Evolutionary conservation across 2,888 invertebrate genomes (phyloP), one percentile per base, ranked within the genome.

Genomic region (Drosophila fulvimacula): DNA sequence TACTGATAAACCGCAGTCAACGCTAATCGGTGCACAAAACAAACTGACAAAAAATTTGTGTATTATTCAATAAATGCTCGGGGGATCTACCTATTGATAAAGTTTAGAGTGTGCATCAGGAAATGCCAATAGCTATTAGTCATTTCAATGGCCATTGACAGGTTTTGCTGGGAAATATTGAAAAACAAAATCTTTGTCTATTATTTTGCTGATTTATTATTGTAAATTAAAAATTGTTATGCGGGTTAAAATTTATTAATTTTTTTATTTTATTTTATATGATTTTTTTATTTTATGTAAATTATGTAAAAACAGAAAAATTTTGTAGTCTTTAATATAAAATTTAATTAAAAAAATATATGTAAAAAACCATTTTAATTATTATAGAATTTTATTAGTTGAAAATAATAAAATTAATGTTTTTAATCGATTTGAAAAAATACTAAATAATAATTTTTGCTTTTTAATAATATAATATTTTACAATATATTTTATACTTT

Each of bases 11-110:
- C 56, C 61, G 19, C 49, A 60, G 39, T 51, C 55, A 21, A 32
- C 41, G 42, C 55, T 83, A 86, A 83, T 85, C 75, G 69, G 82
- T 84, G 71, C 57, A 44, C n/a, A 48, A 48, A 71, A 57, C 30
- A 46, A 67, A 30, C 24, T 51, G 46, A 57, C 11, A 41, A 36
- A 19, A n/a, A 36, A 34, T 3, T 24, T 2, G 10, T 41, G 39
- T 46, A 38, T 61, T 52, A 30, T 7, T 27, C 6, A 24, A 30
- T 11, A 53, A 34, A 38, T 15, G 3, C 13, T 13, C 4, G 60
- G 4, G 82, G 81, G 75, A 69, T 73, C 24, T 70, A 75, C 82
- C 10, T 30, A 13, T 13, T 51, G 60, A 60, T 73, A 61, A 46
- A 1, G 2, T 5, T n/a, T 48, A 11, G 27, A 44, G 27, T n/a